These are phyloP conservation scores for Pseudopodoces humilis DNA, from an alignment of 2,113 vertebrate genomes.

Conservation along the genomic window DNA sequence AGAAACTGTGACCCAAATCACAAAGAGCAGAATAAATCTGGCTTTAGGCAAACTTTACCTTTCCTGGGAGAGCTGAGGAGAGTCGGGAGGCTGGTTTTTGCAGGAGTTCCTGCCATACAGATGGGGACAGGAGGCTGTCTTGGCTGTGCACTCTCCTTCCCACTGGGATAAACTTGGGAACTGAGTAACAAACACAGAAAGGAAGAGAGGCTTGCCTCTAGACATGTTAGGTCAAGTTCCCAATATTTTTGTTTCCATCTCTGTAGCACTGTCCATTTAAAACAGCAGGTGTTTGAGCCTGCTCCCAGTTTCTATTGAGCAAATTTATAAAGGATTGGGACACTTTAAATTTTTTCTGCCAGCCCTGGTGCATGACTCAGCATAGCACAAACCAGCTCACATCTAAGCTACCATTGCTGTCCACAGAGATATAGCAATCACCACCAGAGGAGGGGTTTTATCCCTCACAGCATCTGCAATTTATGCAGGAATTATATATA, in stretches of 20 bases:
- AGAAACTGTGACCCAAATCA: neutral
- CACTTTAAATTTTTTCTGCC: neutral
- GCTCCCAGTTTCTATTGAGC: neutral
- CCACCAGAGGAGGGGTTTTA: neutral
- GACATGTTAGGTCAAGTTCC: neutral
- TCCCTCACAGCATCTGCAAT: neutral
- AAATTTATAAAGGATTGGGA: neutral
- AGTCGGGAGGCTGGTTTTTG: too few species aligned
- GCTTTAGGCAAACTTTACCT: neutral
- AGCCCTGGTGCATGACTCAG: neutral
- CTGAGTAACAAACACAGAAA: neutral
- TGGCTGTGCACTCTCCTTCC: accelerated
- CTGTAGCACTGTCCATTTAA: neutral
- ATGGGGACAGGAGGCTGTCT: neutral
- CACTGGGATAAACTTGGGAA: neutral
- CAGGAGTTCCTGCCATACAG: neutral
- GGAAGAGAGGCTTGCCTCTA: neutral
- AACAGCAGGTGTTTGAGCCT: neutral
- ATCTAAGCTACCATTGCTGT: neutral
- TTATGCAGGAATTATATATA: neutral
- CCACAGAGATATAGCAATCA: neutral
- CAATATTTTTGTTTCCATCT: neutral
- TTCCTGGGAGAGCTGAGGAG: neutral
- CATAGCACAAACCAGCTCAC: neutral
- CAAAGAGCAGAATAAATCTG: neutral